A percentile compares a stretch with the other conserved stretches of the same genome.
These are phyloP conservation scores for Peromyscus californicus DNA, from an alignment of 2,113 vertebrate species.

Conservation along the genomic window DNA sequence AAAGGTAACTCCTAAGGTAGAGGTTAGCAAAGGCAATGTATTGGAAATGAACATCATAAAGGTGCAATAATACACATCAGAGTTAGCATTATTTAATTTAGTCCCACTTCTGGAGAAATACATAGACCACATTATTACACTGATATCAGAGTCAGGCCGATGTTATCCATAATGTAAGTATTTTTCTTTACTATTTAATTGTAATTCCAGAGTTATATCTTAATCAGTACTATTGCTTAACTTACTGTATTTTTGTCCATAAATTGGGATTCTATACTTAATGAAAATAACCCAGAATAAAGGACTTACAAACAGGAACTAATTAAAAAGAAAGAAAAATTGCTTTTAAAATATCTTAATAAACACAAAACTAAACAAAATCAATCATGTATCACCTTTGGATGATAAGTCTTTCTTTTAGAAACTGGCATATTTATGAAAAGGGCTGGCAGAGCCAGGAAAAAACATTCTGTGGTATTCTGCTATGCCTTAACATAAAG, in stretches of 20 bases:
- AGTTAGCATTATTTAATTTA: slow-evolving; percentile 30
- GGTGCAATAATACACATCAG: neutral
- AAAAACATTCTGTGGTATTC: neutral
- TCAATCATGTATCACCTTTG: neutral
- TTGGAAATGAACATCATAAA: neutral
- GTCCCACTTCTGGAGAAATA: neutral
- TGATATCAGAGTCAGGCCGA: neutral
- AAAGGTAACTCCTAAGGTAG: neutral
- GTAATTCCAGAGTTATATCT: neutral
- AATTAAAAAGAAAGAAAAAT: neutral
- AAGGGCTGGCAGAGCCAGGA: neutral
- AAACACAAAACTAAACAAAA: slow-evolving; percentile 10
- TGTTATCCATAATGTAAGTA: neutral
- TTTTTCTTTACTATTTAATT: slow-evolving; percentile 22
- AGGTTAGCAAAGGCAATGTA: neutral
- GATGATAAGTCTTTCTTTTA: neutral
- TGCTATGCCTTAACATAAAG: neutral
- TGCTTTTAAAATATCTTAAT: neutral
- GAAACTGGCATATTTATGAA: neutral
- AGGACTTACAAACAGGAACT: neutral
- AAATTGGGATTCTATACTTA: neutral
- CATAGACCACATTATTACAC: neutral
- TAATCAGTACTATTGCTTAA: neutral
- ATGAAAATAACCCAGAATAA: neutral
- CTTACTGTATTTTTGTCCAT: neutral